A percentile compares a stretch with the other conserved stretches of the same genome.
These are phyloP conservation scores for Mamestra brassicae DNA, from an alignment of 2,888 invertebrate genomes.

Conservation along the genomic window DNA sequence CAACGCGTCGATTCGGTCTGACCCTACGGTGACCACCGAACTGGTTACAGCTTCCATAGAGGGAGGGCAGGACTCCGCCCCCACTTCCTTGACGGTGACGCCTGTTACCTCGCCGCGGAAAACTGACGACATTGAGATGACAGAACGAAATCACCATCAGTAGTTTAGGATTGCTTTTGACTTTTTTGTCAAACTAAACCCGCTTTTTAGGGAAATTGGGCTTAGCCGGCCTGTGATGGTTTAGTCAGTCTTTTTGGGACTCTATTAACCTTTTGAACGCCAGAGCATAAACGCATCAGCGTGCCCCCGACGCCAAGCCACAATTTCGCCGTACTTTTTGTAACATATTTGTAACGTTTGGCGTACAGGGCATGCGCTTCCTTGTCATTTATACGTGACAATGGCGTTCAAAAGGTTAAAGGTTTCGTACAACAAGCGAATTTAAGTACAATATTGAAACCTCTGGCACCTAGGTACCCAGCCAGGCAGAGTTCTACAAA, in stretches of 20 bases:
- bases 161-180: not conserved
- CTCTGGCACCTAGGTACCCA: not conserved
- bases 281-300: too few species aligned
- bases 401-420: not conserved
- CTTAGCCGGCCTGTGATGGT: not conserved
- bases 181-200: not conserved
- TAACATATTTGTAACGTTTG: too few species aligned
- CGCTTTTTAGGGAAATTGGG: constrained; percentile 1
- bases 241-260: not conserved
- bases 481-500: not conserved
- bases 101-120: constrained; percentile 69
- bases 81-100: constrained; percentile 77
- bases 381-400: too few species aligned
- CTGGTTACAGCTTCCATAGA: constrained; percentile 83
- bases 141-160: constrained; percentile 60
- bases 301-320: too few species aligned
- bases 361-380: too few species aligned
- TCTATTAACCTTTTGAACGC: not conserved
- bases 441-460: not conserved
- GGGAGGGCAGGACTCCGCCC: constrained; percentile 78
- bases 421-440: not conserved
- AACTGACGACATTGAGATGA: constrained; percentile 79
- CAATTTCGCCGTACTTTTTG: too few species aligned
- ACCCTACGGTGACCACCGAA: constrained; percentile 84
- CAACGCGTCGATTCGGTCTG: constrained; percentile 79